Evolutionary conservation across 2,888 invertebrate species (phyloP).

Genomic region (Drosophila aldrichi): DNA sequence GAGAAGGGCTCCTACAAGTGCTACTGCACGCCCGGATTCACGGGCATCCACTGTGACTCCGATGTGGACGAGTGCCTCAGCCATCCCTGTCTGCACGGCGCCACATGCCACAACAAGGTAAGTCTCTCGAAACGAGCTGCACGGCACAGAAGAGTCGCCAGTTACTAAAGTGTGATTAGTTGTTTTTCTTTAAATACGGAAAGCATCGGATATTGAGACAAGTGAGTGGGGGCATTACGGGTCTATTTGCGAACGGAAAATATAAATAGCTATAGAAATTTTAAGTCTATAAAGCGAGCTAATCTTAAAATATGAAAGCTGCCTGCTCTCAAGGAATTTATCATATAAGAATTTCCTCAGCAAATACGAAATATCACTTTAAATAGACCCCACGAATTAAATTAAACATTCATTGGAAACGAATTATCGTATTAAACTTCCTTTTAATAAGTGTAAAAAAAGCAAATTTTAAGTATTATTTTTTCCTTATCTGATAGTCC

Average conservation of each 20-base stretch:
- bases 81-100: conserved; percentile 93
- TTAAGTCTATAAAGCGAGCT: background rate
- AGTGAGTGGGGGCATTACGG: conserved; percentile 76
- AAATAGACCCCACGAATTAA: background rate
- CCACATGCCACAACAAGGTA: conserved; percentile 91
- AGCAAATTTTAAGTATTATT: too few species aligned
- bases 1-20: conserved; percentile 92
- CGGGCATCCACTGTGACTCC: conserved; percentile 92
- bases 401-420: background rate
- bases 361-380: background rate
- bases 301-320: background rate
- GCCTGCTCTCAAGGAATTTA: background rate
- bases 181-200: conserved; percentile 85
- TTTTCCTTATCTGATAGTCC: background rate
- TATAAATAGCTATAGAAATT: background rate
- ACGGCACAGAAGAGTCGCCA: conserved; percentile 17
- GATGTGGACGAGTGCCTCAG: conserved; percentile 96
- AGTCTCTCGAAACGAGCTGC: conserved; percentile 35
- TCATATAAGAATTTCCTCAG: background rate
- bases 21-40: conserved; percentile 94
- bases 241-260: background rate
- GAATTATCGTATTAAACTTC: background rate
- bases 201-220: conserved; percentile 85
- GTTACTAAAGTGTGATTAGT: conserved; percentile 83
- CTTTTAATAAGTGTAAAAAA: background rate